Conservation (phyloP, 2,888 invertebrate genomes). For the Phasia obesa region DNA sequence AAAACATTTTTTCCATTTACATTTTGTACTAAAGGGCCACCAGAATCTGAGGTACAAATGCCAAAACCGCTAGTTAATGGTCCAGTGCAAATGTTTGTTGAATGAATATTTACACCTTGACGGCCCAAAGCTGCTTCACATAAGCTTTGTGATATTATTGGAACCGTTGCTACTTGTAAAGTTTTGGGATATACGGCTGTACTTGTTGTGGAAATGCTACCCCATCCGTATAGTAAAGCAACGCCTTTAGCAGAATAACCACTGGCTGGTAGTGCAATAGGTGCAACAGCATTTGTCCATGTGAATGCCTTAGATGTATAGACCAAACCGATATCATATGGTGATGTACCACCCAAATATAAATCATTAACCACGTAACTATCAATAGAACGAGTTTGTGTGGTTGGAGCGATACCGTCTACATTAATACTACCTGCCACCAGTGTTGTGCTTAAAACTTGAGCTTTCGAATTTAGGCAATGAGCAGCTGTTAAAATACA, state of each 20-base stretch:
- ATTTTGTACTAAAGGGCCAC: slow-evolving; percentile 77
- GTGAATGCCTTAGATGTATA: slow-evolving; percentile 77
- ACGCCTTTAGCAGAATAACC: slow-evolving; percentile 75
- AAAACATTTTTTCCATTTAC: slow-evolving; percentile 71
- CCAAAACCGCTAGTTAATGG: slow-evolving; percentile 78
- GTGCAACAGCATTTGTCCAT: slow-evolving; percentile 76
- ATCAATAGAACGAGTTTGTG: slow-evolving; percentile 76
- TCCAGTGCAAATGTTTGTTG: slow-evolving; percentile 79
- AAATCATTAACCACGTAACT: slow-evolving; percentile 77
- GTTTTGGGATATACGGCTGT: slow-evolving; percentile 72
- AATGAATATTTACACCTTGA: slow-evolving; percentile 75
- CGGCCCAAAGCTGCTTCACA: slow-evolving; percentile 76
- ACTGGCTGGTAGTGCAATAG: slow-evolving; percentile 75
- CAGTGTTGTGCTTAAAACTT: slow-evolving; percentile 75
- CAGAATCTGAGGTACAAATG: slow-evolving; percentile 80
- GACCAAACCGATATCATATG: slow-evolving; percentile 80
- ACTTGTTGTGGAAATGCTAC: slow-evolving; percentile 77
- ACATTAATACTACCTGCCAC: slow-evolving; percentile 78
- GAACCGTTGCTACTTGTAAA: slow-evolving; percentile 78
- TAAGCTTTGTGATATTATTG: slow-evolving; percentile 74
- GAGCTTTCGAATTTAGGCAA: slow-evolving; percentile 75
- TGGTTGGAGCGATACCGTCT: slow-evolving; percentile 74
- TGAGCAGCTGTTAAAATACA: slow-evolving; percentile 81
- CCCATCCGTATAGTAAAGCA: slow-evolving; percentile 79
- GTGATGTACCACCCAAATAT: slow-evolving; percentile 78